Evolutionary conservation across 2,113 vertebrate species (phyloP), one percentile per base, ranked within the genome.

Genomic region (Vidua macroura): DNA sequence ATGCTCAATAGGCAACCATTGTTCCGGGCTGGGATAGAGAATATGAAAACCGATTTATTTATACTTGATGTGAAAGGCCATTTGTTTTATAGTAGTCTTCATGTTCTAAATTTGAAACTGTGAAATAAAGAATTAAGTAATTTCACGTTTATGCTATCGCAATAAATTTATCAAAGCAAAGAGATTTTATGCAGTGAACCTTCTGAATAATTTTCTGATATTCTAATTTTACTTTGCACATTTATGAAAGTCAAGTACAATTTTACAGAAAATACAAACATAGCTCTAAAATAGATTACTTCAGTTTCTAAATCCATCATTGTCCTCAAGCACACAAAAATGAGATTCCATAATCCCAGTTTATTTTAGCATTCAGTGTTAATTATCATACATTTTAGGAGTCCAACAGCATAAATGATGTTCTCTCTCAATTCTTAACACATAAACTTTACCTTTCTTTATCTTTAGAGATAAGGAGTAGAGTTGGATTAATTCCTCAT

Each of bases 231-330:
- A 46, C 33, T 91, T 91, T 79, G 33, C 46, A 31, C 46, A 58
- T 84, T 76, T 86, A 31, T 88, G 70, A 91, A 94, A 89, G 75
- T 76, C 51, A 85, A 55, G 33, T 66, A 62, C 55, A 79, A 25
- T 91, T 95, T 95, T 90, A 80, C 51, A 91, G 67, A 84, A 96
- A 83, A 83, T 52, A 72, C 17, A 70, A 81, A 28, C 33, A 48
- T 41, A 78, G 12, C 30, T 93, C 15, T 93, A 37, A 92, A 85
- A 51, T 66, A 83, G 81, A 30, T 90, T 62, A 24, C 23, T 70
- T 89, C 31, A 11, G 6, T 79, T 95, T 94, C 67, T 90, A 73
- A 93, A 88, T 94, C 67, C 15, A 10, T 83, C 15, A 7, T 30
- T 85, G n/a, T 82, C 63, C 63, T 91, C 53, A 84, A 62, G 33